Base-by-base conservation (phyloP, 2,888 invertebrate species). In the Siphlonurus alternatus region DNA sequence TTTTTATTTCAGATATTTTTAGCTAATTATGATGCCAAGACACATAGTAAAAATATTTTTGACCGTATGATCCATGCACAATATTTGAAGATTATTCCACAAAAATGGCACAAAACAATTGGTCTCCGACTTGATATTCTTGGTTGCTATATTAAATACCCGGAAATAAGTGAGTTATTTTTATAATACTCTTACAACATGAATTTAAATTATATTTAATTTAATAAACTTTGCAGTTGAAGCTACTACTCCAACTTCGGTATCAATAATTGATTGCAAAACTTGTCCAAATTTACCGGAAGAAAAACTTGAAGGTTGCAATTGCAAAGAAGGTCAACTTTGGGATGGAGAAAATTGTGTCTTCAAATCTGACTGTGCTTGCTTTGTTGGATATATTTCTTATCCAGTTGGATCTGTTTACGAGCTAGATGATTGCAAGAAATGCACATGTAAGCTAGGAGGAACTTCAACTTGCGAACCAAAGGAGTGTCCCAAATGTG, bases 321-420 rank as follows among this genome's bases (percentile, higher is more conserved):
- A 71, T 66, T 84, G 87, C 69, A 76, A 77, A 54, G 69, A 75
- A 63, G 77, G 79, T 2, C 72, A 79, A 19, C 85, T 81, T 78
- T 92, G 87, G 83, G 84, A 91, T 76, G 92, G 92, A 10, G 78
- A 80, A 68, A 76, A 76, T 66, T 93, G 93, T 74, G 86, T 88
- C 3, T 72, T 81, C 0, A 78, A 84, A 65, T 81, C 83, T 67
- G 81, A 88, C 71, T 93, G 93, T 72, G 88, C 91, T 0, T 93
- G 93, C 72, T 77, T 87, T 59, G 81, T 85, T 66, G 85, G 84
- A 22, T 84, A 85, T 69, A 80, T 86, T 67, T 70, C 77, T 79
- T 84, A 89, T 72, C 76, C 83, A 0, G 84, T 89, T 53, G 89
- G 89, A 0, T 80, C 83, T 0, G 76, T 80, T 18, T 91, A 84